phyloP scores from a whole-genome alignment of 64 coral and sea anemone genomes.

The Orbicella faveolata region DNA sequence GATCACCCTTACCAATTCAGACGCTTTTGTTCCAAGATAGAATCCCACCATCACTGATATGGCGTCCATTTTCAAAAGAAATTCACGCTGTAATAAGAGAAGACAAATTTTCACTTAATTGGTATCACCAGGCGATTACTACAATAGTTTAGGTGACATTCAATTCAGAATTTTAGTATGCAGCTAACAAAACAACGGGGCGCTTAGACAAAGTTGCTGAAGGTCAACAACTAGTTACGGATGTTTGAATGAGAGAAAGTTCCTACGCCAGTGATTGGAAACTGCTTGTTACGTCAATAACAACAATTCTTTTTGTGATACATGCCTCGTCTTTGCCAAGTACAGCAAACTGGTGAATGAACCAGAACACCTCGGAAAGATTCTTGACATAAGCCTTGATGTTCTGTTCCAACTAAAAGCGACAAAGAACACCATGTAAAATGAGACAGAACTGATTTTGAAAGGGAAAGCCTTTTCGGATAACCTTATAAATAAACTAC shows the following conservation, averaged over 20 bases:
- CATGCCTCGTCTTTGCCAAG: slow-evolving; percentile 85
- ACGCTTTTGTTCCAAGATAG: slow-evolving; percentile 81
- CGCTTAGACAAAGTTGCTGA: too few relatives aligned
- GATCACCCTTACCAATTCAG: slow-evolving; percentile 59
- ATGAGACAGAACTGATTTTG: not conserved
- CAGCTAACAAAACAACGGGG: too few relatives aligned
- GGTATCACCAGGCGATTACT: too few relatives aligned
- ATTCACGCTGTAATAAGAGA: slow-evolving; percentile 65
- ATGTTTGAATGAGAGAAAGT: too few relatives aligned
- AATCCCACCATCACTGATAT: slow-evolving; percentile 93
- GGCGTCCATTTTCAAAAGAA: slow-evolving; percentile 85
- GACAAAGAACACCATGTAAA: not conserved
- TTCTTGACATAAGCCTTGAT: slow-evolving; percentile 90
- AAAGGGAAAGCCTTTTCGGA: too few relatives aligned
- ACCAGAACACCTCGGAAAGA: slow-evolving; percentile 88
- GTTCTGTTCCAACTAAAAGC: slow-evolving; percentile 70
- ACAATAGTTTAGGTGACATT: too few relatives aligned
- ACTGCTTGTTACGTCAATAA: too few relatives aligned
- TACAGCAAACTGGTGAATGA: slow-evolving; percentile 90
- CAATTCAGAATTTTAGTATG: too few relatives aligned
- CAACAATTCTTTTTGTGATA: too few relatives aligned
- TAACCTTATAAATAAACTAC: too few relatives aligned
- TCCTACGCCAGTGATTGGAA: too few relatives aligned
- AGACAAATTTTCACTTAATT: not conserved
- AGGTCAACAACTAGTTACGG: too few relatives aligned